phyloP scores from a whole-genome alignment of 2,888 invertebrate species.

The Ectemnius cavifrons region DNA sequence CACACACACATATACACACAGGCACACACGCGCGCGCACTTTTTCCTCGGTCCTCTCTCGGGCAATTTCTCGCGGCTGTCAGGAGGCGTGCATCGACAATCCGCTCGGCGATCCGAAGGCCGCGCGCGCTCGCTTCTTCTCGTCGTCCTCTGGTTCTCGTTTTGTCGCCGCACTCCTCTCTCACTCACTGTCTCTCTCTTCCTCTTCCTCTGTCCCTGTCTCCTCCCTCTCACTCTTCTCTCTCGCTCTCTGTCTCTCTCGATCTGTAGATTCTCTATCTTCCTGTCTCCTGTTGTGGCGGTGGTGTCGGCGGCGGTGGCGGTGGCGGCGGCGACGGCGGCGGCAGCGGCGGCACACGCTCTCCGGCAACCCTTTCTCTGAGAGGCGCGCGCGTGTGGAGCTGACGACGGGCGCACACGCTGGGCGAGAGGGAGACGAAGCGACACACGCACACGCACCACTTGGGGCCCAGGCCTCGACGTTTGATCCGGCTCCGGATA shows the following conservation, averaged over 20 bases:
- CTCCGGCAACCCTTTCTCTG: constrained; percentile 3
- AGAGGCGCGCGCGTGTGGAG: constrained; percentile 19
- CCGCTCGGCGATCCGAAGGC: constrained; percentile 18
- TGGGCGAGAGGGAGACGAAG: constrained; percentile 50
- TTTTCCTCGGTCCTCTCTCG: too few relatives aligned
- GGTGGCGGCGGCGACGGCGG: too few relatives aligned
- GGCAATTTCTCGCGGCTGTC: too few relatives aligned
- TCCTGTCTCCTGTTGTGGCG: too few relatives aligned
- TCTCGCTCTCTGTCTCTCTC: constrained; percentile 14
- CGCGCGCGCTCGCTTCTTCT: background rate
- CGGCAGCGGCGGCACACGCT: background rate
- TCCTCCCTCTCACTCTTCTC: constrained; percentile 7
- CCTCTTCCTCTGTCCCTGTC: constrained; percentile 26
- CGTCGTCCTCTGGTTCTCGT: too few relatives aligned
- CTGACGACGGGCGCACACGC: constrained; percentile 37
- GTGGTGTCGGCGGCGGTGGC: too few relatives aligned
- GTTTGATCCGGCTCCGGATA: constrained; percentile 68
- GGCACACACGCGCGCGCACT: too few relatives aligned
- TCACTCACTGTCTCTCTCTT: constrained; percentile 4
- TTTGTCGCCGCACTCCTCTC: background rate
- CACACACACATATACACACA: too few relatives aligned
- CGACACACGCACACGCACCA: constrained; percentile 64
- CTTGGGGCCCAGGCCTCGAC: constrained; percentile 64
- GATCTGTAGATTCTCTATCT: constrained; percentile 14
- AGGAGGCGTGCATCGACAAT: constrained; percentile 2